These are phyloP conservation scores for Parotia lawesii DNA, from an alignment of 2,113 vertebrate genomes.

Conservation along the genomic window DNA sequence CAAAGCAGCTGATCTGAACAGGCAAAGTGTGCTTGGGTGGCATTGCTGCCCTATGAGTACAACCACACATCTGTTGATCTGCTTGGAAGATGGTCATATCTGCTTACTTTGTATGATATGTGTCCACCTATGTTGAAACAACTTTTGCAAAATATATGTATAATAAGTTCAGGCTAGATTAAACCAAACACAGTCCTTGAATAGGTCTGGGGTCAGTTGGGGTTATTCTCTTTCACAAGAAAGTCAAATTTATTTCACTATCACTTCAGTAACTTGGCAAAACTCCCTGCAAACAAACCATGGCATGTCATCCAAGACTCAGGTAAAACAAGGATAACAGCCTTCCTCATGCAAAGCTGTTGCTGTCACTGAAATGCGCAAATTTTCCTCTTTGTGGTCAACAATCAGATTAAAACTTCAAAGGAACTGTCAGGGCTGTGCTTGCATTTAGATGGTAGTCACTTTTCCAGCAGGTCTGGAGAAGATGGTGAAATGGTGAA, in stretches of 20 bases:
- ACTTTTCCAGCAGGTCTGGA: background rate
- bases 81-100: background rate
- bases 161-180: background rate
- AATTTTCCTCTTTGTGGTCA: background rate
- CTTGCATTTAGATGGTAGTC: background rate
- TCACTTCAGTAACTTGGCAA: background rate
- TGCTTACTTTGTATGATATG: background rate
- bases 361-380: background rate
- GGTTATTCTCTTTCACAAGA: background rate
- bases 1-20: background rate
- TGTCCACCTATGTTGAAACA: background rate
- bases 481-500: background rate
- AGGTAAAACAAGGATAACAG: background rate
- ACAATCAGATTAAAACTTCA: background rate
- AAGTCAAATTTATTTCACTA: background rate
- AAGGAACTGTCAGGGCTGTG: background rate
- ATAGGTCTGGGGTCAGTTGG: background rate
- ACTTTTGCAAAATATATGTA: background rate
- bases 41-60: background rate
- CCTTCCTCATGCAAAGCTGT: background rate
- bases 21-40: background rate
- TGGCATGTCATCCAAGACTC: background rate
- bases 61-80: background rate
- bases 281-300: background rate
- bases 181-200: background rate